phyloP scores from a whole-genome alignment of 2,888 invertebrate species.

The Thymelicus lineola region DNA sequence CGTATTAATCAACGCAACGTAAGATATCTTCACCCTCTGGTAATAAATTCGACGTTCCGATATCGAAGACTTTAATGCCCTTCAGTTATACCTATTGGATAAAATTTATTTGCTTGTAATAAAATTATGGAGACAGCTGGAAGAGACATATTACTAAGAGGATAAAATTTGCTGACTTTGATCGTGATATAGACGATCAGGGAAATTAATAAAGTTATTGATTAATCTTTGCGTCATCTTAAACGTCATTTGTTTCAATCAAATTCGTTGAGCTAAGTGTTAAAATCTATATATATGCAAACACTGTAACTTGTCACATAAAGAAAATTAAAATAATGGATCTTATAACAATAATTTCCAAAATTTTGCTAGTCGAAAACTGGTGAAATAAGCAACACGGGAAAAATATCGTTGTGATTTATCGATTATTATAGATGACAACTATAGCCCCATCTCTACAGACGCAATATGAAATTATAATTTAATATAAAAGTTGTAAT shows the following conservation, averaged over 20 bases:
- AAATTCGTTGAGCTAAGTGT: too few species aligned
- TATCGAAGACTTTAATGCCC: constrained; percentile 30
- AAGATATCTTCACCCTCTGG: constrained; percentile 32
- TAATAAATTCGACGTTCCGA: constrained; percentile 35
- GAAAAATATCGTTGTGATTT: too few species aligned
- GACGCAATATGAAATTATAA: not conserved
- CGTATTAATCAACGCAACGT: constrained; percentile 32
- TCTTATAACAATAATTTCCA: too few species aligned
- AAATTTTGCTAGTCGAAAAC: too few species aligned
- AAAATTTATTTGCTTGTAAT: constrained; percentile 22
- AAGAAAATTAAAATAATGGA: too few species aligned
- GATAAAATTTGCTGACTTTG: constrained; percentile 12
- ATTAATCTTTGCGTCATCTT: too few species aligned
- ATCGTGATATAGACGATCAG: not conserved
- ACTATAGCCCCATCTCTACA: too few species aligned
- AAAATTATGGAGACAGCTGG: constrained; percentile 19
- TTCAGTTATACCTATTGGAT: constrained; percentile 16
- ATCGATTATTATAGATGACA: too few species aligned
- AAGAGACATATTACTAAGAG: not conserved
- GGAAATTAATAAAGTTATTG: not conserved
- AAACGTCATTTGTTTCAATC: too few species aligned
- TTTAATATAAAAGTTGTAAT: not conserved
- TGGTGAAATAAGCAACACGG: too few species aligned
- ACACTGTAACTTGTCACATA: too few species aligned
- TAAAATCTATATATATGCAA: too few species aligned